These are phyloP conservation scores for Enteromius viviparus DNA, from an alignment of 2,797 vertebrate species.

Conservation along the genomic window DNA sequence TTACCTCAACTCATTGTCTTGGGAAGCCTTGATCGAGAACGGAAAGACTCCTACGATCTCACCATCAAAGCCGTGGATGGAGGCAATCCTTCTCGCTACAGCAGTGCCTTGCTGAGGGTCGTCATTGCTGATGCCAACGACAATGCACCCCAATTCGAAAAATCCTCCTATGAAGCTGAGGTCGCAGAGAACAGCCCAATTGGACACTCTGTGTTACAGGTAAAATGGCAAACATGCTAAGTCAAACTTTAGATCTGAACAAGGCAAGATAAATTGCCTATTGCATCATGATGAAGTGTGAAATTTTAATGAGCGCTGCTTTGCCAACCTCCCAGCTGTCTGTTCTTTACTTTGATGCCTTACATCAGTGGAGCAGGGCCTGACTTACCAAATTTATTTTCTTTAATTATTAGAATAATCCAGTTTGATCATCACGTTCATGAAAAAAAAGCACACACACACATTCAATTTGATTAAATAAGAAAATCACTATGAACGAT, in stretches of 20 bases:
- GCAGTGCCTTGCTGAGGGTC: conserved; percentile 93
- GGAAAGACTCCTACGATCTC: conserved; percentile 96
- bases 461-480: background rate
- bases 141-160: conserved; percentile 94
- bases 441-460: background rate
- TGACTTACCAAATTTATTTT: conserved; percentile 37
- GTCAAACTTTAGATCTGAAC: conserved; percentile 50
- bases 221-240: conserved; percentile 65
- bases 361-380: conserved; percentile 40
- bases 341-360: conserved; percentile 56
- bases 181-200: conserved; percentile 94
- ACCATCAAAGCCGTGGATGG: conserved; percentile 97
- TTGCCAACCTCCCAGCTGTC: conserved; percentile 47
- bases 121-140: conserved; percentile 95
- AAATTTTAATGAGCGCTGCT: conserved; percentile 58
- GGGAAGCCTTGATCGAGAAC: conserved; percentile 93
- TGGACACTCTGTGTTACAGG: conserved; percentile 96
- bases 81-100: conserved; percentile 90
- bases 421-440: conserved; percentile 10
- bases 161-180: conserved; percentile 88
- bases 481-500: background rate
- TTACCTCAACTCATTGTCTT: conserved; percentile 96
- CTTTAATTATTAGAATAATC: conserved; percentile 49
- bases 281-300: conserved; percentile 55
- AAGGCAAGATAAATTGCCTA: conserved; percentile 32